Conservation (phyloP, 2,113 vertebrate genomes). For the Caranx melampygus region DNA sequence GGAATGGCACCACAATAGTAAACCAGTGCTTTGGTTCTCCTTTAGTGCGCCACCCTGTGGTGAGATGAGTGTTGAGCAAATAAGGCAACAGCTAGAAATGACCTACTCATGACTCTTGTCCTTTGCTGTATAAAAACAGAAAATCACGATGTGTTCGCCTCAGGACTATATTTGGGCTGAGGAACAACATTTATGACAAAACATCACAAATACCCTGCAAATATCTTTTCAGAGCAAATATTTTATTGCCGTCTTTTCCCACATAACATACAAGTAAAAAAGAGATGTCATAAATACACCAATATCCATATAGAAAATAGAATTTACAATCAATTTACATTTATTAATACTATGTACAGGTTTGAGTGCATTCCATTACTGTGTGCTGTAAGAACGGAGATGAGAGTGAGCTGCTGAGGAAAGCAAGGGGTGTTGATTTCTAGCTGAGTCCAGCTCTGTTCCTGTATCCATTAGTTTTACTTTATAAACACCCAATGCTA, state of each 20-base stretch:
- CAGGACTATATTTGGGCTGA: neutral
- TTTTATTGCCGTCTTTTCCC: constrained; percentile 64
- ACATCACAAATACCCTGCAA: neutral
- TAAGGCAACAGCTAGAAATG: neutral
- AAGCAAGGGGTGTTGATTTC: constrained; percentile 13
- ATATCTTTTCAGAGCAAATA: constrained; percentile 39
- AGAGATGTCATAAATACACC: constrained; percentile 77
- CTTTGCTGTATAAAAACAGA: neutral
- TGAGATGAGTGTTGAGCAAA: neutral
- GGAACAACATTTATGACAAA: neutral
- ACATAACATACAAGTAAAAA: constrained; percentile 49
- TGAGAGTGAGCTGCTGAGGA: constrained; percentile 36
- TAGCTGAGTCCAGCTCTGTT: constrained; percentile 48
- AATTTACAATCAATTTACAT: constrained; percentile 76
- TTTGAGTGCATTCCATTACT: constrained; percentile 77
- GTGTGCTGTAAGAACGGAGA: constrained; percentile 63
- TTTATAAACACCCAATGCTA: constrained; percentile 12
- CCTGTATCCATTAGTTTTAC: neutral
- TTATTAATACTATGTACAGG: constrained; percentile 77
- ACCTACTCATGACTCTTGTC: neutral
- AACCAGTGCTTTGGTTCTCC: neutral
- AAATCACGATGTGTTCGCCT: neutral
- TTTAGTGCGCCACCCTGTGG: constrained; percentile 44
- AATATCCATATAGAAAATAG: constrained; percentile 69
- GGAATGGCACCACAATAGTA: neutral